Conservation (phyloP, 2,888 invertebrate genomes). For the Netelia inedita region DNA sequence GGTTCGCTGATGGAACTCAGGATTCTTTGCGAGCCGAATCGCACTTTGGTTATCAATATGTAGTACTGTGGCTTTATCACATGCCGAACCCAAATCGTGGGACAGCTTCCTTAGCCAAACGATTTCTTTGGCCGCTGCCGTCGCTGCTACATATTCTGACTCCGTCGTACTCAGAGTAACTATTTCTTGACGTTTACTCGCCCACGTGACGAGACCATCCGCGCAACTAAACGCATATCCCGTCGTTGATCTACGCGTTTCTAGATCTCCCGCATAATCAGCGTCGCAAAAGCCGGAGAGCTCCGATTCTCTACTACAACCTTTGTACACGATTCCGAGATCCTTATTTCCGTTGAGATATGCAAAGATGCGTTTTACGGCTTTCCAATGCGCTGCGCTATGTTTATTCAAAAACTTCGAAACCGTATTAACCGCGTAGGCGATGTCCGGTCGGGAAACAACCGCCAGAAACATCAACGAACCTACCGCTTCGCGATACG, state of each 20-base stretch:
- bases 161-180: conserved; percentile 23
- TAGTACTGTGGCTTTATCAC: conserved; percentile 52
- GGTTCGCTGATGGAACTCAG: conserved; percentile 70
- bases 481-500: conserved; percentile 71
- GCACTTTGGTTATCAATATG: conserved; percentile 73
- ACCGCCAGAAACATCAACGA: conserved; percentile 69
- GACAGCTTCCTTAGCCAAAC: conserved; percentile 15
- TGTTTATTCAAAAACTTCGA: conserved; percentile 65
- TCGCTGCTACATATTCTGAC: conserved; percentile 22
- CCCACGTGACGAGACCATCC: conserved; percentile 22
- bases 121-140: conserved; percentile 1
- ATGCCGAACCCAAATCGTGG: background rate
- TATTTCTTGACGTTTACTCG: background rate
- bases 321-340: conserved; percentile 61
- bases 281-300: conserved; percentile 56
- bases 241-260: conserved; percentile 32
- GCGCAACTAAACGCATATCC: conserved; percentile 21
- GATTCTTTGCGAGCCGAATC: conserved; percentile 69
- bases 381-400: conserved; percentile 64
- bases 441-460: conserved; percentile 68
- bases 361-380: conserved; percentile 65
- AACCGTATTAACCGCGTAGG: conserved; percentile 66
- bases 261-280: conserved; percentile 29
- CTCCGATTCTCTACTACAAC: conserved; percentile 38
- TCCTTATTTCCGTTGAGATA: conserved; percentile 56